phyloP scores from a whole-genome alignment of 2,797 vertebrate genomes.

The Sebastes kiyomatsui region DNA sequence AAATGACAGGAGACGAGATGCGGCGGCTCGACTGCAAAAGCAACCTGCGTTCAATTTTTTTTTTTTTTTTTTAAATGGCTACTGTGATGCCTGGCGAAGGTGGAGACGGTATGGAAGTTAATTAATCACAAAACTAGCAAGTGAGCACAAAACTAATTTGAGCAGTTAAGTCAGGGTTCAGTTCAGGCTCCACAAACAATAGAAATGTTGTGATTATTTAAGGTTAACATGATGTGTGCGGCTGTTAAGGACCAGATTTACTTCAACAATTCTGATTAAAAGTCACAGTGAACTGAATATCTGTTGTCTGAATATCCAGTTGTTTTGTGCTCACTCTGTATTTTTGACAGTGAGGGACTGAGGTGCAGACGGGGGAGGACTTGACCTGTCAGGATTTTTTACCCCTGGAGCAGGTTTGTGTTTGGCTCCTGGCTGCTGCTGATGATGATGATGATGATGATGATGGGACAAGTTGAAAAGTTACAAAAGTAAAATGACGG shows the following conservation, averaged over 20 bases:
- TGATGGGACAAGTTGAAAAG: neutral
- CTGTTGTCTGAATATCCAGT: neutral
- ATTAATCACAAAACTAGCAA: neutral
- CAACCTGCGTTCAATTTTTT: neutral
- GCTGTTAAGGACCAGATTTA: neutral
- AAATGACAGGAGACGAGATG: neutral
- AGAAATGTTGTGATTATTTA: no score
- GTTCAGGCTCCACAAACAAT: neutral
- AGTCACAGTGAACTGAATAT: neutral
- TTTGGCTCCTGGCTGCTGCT: neutral
- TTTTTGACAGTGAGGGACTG: neutral
- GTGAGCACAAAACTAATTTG: conserved; percentile 5
- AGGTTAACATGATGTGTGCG: neutral
- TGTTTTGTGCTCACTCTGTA: neutral
- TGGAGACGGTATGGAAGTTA: neutral
- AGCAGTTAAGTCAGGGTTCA: neutral
- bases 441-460: neutral
- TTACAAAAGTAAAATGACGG: neutral
- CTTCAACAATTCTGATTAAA: neutral
- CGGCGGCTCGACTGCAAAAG: neutral
- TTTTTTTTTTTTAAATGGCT: neutral
- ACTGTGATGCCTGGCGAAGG: neutral
- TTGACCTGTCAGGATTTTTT: neutral
- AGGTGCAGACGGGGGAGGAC: neutral
- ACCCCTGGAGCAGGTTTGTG: neutral